These are phyloP conservation scores for Oscheius sp. DNA, from an alignment of 2,888 invertebrate species.

Conservation along the genomic window DNA sequence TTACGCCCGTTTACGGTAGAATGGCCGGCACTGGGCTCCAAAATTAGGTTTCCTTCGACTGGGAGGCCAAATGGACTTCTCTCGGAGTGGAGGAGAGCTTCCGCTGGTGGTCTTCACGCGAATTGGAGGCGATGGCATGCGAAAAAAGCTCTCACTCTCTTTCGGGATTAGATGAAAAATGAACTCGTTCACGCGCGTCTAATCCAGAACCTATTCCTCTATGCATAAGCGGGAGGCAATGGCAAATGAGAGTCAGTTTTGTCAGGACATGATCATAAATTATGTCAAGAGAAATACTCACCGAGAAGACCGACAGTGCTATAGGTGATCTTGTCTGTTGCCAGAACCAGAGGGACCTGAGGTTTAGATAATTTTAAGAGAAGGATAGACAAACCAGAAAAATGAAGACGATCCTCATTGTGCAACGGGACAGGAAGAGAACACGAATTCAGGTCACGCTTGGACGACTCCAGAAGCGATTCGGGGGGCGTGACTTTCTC, in stretches of 20 bases:
- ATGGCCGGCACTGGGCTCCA: constrained; percentile 1
- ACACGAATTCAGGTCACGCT: constrained; percentile 21
- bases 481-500: neutral
- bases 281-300: constrained; percentile 4
- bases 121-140: neutral
- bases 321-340: constrained; percentile 14
- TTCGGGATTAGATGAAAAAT: neutral
- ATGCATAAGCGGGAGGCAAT: neutral
- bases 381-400: constrained; percentile 7
- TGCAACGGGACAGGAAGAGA: neutral
- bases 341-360: constrained; percentile 3
- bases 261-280: too few relatives aligned
- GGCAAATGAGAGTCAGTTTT: constrained; percentile 2
- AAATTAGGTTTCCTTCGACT: constrained; percentile 33
- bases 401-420: constrained; percentile 10
- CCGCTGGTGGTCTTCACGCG: constrained; percentile 3
- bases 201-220: neutral
- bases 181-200: neutral
- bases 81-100: neutral
- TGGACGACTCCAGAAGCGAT: constrained; percentile 30
- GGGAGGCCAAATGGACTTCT: constrained; percentile 29
- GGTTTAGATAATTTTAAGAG: neutral
- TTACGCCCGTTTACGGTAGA: constrained; percentile 34
- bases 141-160: neutral
- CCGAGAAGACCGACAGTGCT: constrained; percentile 8